Conservation (phyloP, 2,113 vertebrate species). For the Corynorhinus townsendii region DNA sequence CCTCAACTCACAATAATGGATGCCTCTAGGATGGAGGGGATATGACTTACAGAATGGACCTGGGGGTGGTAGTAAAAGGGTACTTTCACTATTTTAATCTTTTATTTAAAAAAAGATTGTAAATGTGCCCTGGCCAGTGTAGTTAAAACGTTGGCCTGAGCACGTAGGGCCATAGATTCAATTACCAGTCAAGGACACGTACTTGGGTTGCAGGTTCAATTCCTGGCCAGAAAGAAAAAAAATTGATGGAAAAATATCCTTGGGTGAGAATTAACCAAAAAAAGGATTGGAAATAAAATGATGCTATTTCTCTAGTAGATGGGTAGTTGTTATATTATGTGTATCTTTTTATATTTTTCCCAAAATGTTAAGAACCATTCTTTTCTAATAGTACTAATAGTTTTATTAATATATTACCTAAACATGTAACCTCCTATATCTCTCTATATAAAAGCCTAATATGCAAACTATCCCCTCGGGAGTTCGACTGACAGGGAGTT, state of each 20-base stretch:
- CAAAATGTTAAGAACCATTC: neutral
- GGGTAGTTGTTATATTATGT: neutral
- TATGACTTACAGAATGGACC: neutral
- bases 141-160: too few relatives aligned
- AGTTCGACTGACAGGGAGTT: too few relatives aligned
- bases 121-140: neutral
- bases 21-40: neutral
- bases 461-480: too few relatives aligned
- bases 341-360: neutral
- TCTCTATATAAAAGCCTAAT: too few relatives aligned
- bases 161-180: too few relatives aligned
- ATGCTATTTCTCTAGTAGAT: neutral
- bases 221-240: too few relatives aligned
- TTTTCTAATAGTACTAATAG: neutral
- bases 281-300: neutral
- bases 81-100: neutral
- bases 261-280: neutral
- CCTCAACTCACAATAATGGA: neutral
- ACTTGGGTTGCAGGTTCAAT: too few relatives aligned
- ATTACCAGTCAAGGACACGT: too few relatives aligned
- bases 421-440: neutral
- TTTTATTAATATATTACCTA: neutral
- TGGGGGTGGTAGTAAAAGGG: neutral
- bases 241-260: too few relatives aligned
- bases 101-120: neutral